Evolutionary conservation across 64 coral and sea anemone species (phyloP).

Genomic region (Trachythela sp.): DNA sequence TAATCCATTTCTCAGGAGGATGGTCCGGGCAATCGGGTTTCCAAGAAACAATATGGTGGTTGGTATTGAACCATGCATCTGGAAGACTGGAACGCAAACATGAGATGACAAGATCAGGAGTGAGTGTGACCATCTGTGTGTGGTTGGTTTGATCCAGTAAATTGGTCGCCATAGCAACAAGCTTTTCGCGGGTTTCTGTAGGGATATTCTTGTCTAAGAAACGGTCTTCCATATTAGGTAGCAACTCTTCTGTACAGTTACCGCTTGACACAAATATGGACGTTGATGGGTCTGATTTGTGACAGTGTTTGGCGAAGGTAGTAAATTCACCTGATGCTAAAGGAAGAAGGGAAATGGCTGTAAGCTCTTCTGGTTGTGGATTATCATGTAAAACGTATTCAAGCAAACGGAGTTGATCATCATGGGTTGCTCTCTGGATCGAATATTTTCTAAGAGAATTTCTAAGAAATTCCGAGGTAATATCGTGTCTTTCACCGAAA

Average conservation of each 20-base stretch:
- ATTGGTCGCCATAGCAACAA: background rate
- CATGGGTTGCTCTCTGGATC: constrained; percentile 33
- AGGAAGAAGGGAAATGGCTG: constrained; percentile 73
- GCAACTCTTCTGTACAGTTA: constrained; percentile 47
- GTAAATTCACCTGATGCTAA: constrained; percentile 65
- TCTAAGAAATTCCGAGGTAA: background rate
- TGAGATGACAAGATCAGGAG: background rate
- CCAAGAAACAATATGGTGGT: background rate
- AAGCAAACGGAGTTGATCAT: constrained; percentile 63
- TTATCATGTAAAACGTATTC: constrained; percentile 75
- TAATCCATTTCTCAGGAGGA: background rate
- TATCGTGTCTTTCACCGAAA: background rate
- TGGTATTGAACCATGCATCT: background rate
- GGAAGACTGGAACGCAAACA: background rate
- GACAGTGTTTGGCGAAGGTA: constrained; percentile 49
- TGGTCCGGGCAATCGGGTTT: background rate
- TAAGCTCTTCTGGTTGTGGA: constrained; percentile 44
- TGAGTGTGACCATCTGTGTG: background rate
- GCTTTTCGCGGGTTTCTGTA: constrained; percentile 21
- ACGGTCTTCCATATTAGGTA: constrained; percentile 44
- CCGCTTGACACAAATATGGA: constrained; percentile 59
- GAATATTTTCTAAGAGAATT: background rate
- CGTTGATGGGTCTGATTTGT: constrained; percentile 23
- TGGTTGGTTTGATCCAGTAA: background rate
- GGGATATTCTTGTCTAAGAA: constrained; percentile 65